These are phyloP conservation scores for Mongoloraphidia duomilia DNA, from an alignment of 2,888 invertebrate genomes.

Conservation along the genomic window DNA sequence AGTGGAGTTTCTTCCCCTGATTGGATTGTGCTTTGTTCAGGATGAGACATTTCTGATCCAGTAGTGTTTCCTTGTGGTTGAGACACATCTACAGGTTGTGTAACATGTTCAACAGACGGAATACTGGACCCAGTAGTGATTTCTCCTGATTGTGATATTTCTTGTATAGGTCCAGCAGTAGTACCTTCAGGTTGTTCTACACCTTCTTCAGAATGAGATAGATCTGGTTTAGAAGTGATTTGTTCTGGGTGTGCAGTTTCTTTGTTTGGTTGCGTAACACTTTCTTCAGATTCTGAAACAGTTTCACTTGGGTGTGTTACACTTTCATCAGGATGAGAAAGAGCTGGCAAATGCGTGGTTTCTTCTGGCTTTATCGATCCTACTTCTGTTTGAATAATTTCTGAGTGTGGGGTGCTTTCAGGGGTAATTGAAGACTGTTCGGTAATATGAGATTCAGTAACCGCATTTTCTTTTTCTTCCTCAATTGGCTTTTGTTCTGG, in stretches of 20 bases:
- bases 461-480: background rate
- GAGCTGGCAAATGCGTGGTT: conserved; percentile 1
- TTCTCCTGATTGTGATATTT: no score
- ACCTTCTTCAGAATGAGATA: no score
- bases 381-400: conserved; percentile 4
- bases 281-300: background rate
- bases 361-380: conserved; percentile 3
- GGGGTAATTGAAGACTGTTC: background rate
- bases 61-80: no score
- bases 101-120: no score
- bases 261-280: background rate
- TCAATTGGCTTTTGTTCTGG: conserved; percentile 6
- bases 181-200: no score
- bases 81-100: no score
- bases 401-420: background rate
- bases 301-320: conserved; percentile 2
- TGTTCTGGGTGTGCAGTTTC: conserved; percentile 6
- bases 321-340: background rate
- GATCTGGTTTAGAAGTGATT: background rate
- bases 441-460: background rate
- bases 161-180: no score
- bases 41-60: no score
- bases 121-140: no score
- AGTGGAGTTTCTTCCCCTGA: no score
- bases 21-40: no score